Evolutionary conservation across 2,888 invertebrate genomes (phyloP).

Genomic region (Cenopis cana): DNA sequence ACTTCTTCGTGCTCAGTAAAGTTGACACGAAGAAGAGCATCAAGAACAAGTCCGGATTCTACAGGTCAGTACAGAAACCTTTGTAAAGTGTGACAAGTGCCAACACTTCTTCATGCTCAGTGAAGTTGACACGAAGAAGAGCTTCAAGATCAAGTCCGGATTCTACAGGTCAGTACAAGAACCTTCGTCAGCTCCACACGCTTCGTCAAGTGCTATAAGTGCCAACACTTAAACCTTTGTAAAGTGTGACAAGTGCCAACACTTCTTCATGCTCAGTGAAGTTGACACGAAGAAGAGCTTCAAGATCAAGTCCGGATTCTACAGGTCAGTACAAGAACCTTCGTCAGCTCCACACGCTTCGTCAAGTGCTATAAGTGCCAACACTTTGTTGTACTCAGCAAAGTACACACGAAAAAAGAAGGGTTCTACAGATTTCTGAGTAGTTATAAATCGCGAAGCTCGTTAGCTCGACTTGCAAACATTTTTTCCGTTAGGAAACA

Average conservation of each 20-base stretch:
- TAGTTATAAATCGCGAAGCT: too few relatives aligned
- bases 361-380: background rate
- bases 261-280: slow-evolving; percentile 75
- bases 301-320: background rate
- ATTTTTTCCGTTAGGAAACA: too few relatives aligned
- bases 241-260: background rate
- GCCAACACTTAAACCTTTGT: background rate
- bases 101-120: background rate
- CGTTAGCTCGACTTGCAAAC: too few relatives aligned
- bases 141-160: background rate
- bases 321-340: too few relatives aligned
- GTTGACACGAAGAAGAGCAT: slow-evolving; percentile 94
- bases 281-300: slow-evolving; percentile 42
- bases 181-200: background rate
- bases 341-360: background rate
- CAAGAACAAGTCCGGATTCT: slow-evolving; percentile 90
- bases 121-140: background rate
- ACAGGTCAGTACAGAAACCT: slow-evolving; percentile 66
- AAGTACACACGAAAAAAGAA: background rate
- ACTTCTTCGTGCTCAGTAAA: slow-evolving; percentile 97
- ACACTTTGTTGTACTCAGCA: background rate
- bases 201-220: background rate
- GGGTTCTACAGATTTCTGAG: too few relatives aligned
- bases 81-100: background rate
- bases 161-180: too few relatives aligned